Percentiles rank a stretch among this genome's conserved stretches.
Conservation (phyloP, 2,888 invertebrate genomes). For the Ophonus ardosiacus region DNA sequence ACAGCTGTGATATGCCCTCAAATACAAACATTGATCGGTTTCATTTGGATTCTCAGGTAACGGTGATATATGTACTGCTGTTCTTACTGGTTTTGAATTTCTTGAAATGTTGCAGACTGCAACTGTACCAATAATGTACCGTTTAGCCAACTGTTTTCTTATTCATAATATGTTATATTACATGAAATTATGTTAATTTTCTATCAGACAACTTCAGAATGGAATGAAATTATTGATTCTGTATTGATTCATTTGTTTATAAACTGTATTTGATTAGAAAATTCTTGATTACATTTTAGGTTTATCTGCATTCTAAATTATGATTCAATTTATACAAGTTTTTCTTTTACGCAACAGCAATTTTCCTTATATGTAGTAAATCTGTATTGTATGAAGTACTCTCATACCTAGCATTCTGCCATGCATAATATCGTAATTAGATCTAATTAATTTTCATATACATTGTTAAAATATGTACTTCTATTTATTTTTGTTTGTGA, state of each 20-base stretch:
- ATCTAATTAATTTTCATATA: conserved; percentile 4
- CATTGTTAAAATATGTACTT: not conserved
- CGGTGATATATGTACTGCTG: conserved; percentile 22
- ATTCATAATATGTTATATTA: conserved; percentile 3
- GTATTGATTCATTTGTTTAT: conserved; percentile 31
- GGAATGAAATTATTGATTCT: not conserved
- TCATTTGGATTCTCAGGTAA: conserved; percentile 83
- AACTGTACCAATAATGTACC: conserved; percentile 27
- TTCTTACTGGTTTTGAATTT: conserved; percentile 15
- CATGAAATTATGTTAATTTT: not conserved
- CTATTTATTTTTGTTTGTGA: not conserved
- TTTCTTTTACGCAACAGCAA: not conserved
- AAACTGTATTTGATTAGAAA: not conserved
- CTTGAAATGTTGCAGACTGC: conserved; percentile 11
- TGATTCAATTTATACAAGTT: not conserved
- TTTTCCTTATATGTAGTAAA: not conserved
- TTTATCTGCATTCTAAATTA: conserved; percentile 1
- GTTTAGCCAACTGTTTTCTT: not conserved
- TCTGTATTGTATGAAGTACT: not conserved
- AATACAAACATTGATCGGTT: conserved; percentile 81
- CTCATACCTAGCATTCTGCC: conserved; percentile 2
- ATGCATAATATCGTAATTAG: conserved; percentile 26
- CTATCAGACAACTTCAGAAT: not conserved
- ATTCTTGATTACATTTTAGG: conserved; percentile 18
- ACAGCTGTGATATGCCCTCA: conserved; percentile 83